Evolutionary conservation across 2,113 vertebrate genomes (phyloP), one percentile per base, ranked within the genome.

Genomic region (Ceyx margarethae): DNA sequence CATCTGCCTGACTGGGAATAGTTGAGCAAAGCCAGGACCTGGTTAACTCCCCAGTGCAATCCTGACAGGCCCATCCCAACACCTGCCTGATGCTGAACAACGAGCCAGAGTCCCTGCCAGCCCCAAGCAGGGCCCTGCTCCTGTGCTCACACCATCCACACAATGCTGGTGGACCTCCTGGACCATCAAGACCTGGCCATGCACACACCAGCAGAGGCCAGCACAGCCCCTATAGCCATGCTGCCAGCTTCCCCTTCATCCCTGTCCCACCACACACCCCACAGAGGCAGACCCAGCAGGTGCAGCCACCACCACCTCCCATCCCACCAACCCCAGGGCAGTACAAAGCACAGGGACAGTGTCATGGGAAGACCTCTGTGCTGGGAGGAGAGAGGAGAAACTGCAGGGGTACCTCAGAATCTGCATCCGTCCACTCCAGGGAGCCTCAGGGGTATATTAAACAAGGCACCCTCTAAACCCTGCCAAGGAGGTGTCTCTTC

Each of bases 181-280:
- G 21, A 13, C 37, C 2, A 1, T 15, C 3, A 7, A 25, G 13
- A 48, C 20, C 43, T 1, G 3, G 22, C 4, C 5, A 3, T 0
- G 4, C 31, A 19, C 0, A 0, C 7, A 3, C 16, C 37, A 7
- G 19, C 3, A 1, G 88, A 71, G 13, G 7, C 7, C 57, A 46
- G 66, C 51, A 51, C 16, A 35, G 43, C 69, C n/a, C 69, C 33
- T 14, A 16, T 1, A 1, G 18, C 9, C 51, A 21, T 35, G 56
- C 65, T 66, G 61, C 56, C 46, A 66, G 56, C 37, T 28, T 4
- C 12, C 9, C 19, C 1, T 0, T 1, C 29, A 31, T 19, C 15
- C 15, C 37, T 33, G 17, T n/a, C 26, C 20, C n/a, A 11, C 13
- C 3, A 1, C 56, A 35, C 29, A 28, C 29, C 50, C 9, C 46